Evolutionary conservation across 2,888 invertebrate genomes (phyloP).

Genomic region (Dolichomitus sp.): DNA sequence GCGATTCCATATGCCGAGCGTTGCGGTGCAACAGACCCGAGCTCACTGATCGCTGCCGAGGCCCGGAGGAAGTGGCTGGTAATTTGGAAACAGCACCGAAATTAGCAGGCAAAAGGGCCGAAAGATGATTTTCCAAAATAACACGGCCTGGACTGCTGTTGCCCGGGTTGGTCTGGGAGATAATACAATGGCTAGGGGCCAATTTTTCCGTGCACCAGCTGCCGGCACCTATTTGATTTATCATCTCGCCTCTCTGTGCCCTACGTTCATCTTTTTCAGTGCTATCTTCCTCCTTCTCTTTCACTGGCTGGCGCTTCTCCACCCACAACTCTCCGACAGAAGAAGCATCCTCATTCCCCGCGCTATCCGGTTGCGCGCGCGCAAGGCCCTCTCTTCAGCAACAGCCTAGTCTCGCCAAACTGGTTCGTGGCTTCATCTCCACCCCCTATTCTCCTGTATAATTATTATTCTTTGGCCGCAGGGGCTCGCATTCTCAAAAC

Average conservation of each 20-base stretch:
- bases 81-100: conserved; percentile 79
- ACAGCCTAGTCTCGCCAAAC: conserved; percentile 37
- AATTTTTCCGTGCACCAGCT: conserved; percentile 84
- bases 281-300: conserved; percentile 54
- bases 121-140: conserved; percentile 85
- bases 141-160: conserved; percentile 69
- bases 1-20: conserved; percentile 76
- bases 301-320: conserved; percentile 51
- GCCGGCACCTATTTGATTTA: conserved; percentile 84
- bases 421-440: conserved; percentile 30
- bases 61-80: conserved; percentile 80
- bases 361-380: conserved; percentile 22
- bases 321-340: conserved; percentile 16
- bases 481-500: conserved; percentile 29
- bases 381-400: neutral
- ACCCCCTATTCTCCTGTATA: conserved; percentile 14
- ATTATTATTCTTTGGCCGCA: conserved; percentile 32
- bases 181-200: conserved; percentile 67
- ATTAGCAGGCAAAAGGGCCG: conserved; percentile 83
- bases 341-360: conserved; percentile 12
- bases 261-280: conserved; percentile 47
- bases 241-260: conserved; percentile 75
- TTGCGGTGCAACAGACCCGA: conserved; percentile 50
- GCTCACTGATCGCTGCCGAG: conserved; percentile 45
- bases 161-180: conserved; percentile 60